Percentiles rank a stretch among this genome's conserved stretches.
These are phyloP conservation scores for Pseudopodoces humilis DNA, from an alignment of 2,113 vertebrate species.

Conservation along the genomic window DNA sequence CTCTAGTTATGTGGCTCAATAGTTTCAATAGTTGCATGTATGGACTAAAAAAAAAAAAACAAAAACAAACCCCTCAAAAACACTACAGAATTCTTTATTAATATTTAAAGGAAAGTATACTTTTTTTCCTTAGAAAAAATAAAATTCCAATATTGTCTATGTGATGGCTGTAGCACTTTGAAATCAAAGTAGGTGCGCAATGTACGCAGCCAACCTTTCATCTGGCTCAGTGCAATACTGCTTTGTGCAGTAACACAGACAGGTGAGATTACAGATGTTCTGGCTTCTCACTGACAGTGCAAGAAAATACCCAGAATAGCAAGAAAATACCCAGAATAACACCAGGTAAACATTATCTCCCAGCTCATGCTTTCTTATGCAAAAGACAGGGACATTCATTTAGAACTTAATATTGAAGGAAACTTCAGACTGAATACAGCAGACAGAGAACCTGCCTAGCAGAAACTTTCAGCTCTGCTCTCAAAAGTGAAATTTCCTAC, in stretches of 20 bases:
- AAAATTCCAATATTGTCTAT: neutral
- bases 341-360: neutral
- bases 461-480: constrained; percentile 47
- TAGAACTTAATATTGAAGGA: neutral
- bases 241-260: neutral
- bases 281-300: neutral
- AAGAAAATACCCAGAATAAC: neutral
- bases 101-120: neutral
- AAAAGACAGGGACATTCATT: neutral
- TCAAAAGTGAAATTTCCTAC: neutral
- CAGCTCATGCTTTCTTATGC: neutral
- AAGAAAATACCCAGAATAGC: neutral
- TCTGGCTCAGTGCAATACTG: neutral
- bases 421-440: neutral
- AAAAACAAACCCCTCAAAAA: fast-evolving
- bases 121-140: neutral
- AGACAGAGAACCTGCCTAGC: neutral
- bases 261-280: constrained; percentile 24
- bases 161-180: neutral
- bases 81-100: neutral
- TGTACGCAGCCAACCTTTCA: neutral
- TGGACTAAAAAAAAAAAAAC: neutral
- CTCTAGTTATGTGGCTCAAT: neutral
- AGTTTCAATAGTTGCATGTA: neutral
- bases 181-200: neutral